A percentile compares a stretch with the other conserved stretches of the same genome.
These are phyloP conservation scores for Synergus gifuensis DNA, from an alignment of 2,888 invertebrate genomes.

Conservation along the genomic window DNA sequence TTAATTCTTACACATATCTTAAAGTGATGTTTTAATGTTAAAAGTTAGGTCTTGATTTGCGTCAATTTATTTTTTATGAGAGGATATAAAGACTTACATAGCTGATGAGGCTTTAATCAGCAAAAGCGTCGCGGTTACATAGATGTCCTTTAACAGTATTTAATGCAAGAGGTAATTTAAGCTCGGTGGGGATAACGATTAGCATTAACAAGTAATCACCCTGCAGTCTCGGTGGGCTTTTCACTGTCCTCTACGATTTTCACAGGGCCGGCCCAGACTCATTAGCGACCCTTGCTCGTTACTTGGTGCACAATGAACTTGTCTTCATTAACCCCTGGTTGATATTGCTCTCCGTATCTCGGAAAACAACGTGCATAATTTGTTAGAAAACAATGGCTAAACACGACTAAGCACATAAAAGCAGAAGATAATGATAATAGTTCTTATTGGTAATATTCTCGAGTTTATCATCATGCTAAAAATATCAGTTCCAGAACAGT, in stretches of 20 bases:
- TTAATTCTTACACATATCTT: neutral
- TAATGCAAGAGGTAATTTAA: constrained; percentile 48
- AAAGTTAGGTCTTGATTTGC: neutral
- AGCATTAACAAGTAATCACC: constrained; percentile 53
- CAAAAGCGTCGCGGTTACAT: neutral
- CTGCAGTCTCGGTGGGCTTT: constrained; percentile 44
- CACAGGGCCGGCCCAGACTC: constrained; percentile 45
- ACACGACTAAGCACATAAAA: neutral
- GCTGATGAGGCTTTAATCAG: neutral
- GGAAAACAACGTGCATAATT: constrained; percentile 33
- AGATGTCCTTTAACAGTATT: neutral
- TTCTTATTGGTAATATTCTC: neutral
- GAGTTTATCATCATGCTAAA: neutral
- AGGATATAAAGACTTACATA: neutral
- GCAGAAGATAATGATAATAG: neutral
- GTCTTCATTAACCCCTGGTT: constrained; percentile 39
- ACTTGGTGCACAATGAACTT: constrained; percentile 43
- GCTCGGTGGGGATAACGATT: constrained; percentile 51
- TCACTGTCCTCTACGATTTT: constrained; percentile 46
- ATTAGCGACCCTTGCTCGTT: constrained; percentile 48
- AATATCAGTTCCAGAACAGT: too few relatives aligned
- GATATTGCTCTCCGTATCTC: constrained; percentile 24
- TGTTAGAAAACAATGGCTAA: constrained; percentile 30
- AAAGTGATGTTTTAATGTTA: neutral
- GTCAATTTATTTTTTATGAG: neutral